A percentile compares a stretch with the other conserved stretches of the same genome.
phyloP scores from a whole-genome alignment of 1,140 invertebrate genomes.

The Drosophila yakuba region DNA sequence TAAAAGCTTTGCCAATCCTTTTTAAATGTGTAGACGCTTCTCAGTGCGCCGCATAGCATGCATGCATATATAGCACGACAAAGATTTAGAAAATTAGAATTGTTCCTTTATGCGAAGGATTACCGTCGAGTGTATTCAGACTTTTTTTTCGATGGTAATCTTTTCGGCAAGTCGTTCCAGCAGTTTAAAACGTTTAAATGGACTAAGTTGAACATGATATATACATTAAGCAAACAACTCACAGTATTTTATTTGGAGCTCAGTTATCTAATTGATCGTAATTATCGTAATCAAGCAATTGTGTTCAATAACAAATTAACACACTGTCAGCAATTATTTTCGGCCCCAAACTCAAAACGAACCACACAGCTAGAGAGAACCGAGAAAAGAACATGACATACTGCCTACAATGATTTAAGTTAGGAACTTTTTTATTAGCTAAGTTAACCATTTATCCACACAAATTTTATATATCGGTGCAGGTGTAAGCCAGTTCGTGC shows the following conservation, averaged over 20 bases:
- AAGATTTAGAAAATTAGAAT: conserved; percentile 34
- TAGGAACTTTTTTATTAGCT: conserved; percentile 33
- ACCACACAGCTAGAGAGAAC: conserved; percentile 1
- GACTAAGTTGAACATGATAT: conserved; percentile 74
- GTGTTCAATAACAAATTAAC: conserved; percentile 53
- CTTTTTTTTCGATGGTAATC: conserved; percentile 23
- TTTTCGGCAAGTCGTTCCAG: conserved; percentile 42
- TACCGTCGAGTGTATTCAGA: conserved; percentile 7
- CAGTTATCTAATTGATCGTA: conserved; percentile 28
- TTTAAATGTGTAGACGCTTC: conserved; percentile 61
- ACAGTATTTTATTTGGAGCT: conserved; percentile 27
- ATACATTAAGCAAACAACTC: conserved; percentile 50
- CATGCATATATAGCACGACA: conserved; percentile 24
- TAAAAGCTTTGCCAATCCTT: conserved; percentile 73
- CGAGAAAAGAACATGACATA: conserved; percentile 32
- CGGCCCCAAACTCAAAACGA: conserved; percentile 6
- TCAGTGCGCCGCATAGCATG: conserved; percentile 40
- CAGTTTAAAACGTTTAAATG: conserved; percentile 68
- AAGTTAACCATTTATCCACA: conserved; percentile 23
- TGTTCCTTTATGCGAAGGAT: conserved; percentile 33
- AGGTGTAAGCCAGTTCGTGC: conserved; percentile 54
- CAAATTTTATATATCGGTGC: conserved; percentile 78
- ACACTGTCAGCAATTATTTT: conserved; percentile 24
- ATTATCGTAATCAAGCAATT: conserved; percentile 34
- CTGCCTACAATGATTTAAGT: conserved; percentile 56